Percentiles rank a stretch among this genome's conserved stretches.
Evolutionary conservation across 2,888 invertebrate species (phyloP).

Genomic region (Drosophila hamatofila): DNA sequence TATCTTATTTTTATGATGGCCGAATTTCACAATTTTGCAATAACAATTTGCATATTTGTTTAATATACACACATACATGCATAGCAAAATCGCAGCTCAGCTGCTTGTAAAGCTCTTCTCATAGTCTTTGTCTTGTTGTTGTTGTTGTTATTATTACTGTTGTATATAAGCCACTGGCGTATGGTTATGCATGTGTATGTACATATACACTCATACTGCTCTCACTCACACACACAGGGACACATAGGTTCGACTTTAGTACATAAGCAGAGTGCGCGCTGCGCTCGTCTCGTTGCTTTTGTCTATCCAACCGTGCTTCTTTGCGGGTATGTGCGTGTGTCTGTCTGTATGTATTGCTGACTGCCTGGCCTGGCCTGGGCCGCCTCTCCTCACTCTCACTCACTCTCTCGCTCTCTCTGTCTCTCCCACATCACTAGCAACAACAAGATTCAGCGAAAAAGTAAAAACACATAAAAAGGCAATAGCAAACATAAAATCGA

Average conservation of each 20-base stretch:
- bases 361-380: conserved; percentile 26
- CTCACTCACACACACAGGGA: conserved; percentile 18
- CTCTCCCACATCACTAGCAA: conserved; percentile 26
- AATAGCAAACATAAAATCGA: conserved; percentile 45
- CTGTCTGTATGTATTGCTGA: conserved; percentile 29
- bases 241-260: conserved; percentile 66
- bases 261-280: conserved; percentile 57
- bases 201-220: conserved; percentile 33
- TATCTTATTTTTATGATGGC: conserved; percentile 28
- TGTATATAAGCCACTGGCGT: conserved; percentile 42
- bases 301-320: conserved; percentile 74
- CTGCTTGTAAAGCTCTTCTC: conserved; percentile 55
- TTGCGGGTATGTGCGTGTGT: conserved; percentile 23
- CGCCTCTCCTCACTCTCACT: conserved; percentile 29
- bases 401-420: conserved; percentile 11
- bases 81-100: conserved; percentile 48
- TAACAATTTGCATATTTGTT: conserved; percentile 52
- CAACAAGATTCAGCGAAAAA: conserved; percentile 41
- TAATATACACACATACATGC: conserved; percentile 15
- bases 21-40: conserved; percentile 57
- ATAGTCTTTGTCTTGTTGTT: conserved; percentile 39
- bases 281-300: conserved; percentile 65
- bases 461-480: conserved; percentile 51
- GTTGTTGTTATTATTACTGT: conserved; percentile 38
- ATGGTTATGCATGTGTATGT: conserved; percentile 12